These are phyloP conservation scores for Furcula furcula DNA, from an alignment of 2,888 invertebrate genomes.

Conservation along the genomic window DNA sequence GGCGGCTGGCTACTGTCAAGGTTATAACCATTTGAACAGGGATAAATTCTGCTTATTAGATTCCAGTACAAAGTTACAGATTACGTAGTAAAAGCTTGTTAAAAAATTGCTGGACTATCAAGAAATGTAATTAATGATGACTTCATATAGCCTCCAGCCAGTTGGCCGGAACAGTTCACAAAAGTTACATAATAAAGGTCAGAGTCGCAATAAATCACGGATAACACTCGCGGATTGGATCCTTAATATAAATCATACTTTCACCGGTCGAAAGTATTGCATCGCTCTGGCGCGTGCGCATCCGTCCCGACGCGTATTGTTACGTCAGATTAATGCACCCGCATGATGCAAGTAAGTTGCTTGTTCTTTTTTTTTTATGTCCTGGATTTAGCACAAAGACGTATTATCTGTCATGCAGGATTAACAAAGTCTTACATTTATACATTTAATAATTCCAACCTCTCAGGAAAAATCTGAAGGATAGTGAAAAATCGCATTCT, in stretches of 20 bases:
- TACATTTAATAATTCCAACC: too few species aligned
- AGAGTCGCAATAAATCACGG: conserved; percentile 17
- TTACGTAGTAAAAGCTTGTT: too few species aligned
- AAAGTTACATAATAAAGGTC: conserved; percentile 15
- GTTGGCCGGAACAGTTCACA: background rate
- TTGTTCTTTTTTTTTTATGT: conserved; percentile 15
- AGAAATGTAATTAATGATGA: too few species aligned
- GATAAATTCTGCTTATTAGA: too few species aligned
- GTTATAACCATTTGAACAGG: too few species aligned
- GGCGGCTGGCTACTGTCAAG: too few species aligned
- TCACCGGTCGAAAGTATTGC: conserved; percentile 28
- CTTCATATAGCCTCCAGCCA: background rate
- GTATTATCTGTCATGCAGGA: background rate
- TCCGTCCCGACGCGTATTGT: conserved; percentile 15
- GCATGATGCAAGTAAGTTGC: conserved; percentile 20
- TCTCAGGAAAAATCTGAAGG: too few species aligned
- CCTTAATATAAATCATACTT: conserved; percentile 34
- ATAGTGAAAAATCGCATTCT: too few species aligned
- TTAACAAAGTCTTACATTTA: too few species aligned
- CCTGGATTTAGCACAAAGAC: conserved; percentile 3
- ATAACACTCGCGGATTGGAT: conserved; percentile 13
- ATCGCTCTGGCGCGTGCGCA: conserved; percentile 26
- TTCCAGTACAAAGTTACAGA: background rate
- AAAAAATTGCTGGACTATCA: too few species aligned
- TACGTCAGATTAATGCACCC: conserved; percentile 18